A percentile compares a stretch with the other conserved stretches of the same genome.
Conservation (phyloP, 2,113 vertebrate species). For the Piliocolobus tephrosceles region DNA sequence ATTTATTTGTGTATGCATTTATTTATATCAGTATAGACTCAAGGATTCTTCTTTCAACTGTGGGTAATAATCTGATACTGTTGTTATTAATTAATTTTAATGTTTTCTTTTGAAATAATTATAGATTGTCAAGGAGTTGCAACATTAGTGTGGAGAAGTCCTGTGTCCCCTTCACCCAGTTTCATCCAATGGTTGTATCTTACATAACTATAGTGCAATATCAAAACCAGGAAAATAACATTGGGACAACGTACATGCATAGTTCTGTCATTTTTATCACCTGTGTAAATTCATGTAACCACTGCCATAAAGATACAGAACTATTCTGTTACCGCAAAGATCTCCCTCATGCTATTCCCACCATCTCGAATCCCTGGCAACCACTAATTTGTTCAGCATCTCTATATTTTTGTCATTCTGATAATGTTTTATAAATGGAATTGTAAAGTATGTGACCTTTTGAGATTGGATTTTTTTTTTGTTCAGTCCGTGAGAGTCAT, state of each 20-base stretch:
- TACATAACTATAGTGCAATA: neutral
- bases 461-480: neutral
- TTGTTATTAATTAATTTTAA: neutral
- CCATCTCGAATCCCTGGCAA: neutral
- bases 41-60: neutral
- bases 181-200: neutral
- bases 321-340: neutral
- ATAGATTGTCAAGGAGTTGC: neutral
- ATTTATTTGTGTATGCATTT: neutral
- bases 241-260: fast-evolving
- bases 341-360: neutral
- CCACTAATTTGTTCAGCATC: neutral
- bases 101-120: neutral
- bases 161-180: neutral
- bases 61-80: neutral
- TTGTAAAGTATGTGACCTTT: neutral
- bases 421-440: neutral
- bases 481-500: neutral
- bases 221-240: neutral
- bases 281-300: fast-evolving
- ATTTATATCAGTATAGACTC: neutral
- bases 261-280: neutral
- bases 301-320: neutral
- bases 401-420: neutral
- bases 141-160: neutral